Evolutionary conservation across 2,113 vertebrate species (phyloP), one percentile per base, ranked within the genome.

Genomic region (Hemiprocne comata): DNA sequence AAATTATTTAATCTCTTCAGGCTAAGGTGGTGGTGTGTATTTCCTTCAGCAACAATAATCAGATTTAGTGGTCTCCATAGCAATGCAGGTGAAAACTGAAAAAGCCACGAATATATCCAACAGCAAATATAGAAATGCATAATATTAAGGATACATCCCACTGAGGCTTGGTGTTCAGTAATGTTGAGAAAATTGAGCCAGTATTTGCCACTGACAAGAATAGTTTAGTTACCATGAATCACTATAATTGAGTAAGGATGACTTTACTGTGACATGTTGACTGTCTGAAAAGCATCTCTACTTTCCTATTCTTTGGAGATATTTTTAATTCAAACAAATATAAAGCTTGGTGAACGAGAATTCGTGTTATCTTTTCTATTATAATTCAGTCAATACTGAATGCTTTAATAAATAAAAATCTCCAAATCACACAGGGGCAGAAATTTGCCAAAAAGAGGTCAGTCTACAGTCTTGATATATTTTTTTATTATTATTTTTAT

Each of bases 1-100:
- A 82, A 95, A 89, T 60, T 69, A 61, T 87, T 85, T 82, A n/a
- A 87, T 85, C 33, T 85, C 54, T 85, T 70, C 44, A 69, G 48
- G 8, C 5, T 75, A 82, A 55, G 24, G 14, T 75, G 18, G 3
- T 65, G 38, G 1, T 36, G 5, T n/a, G 16, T 69, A 58, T 51
- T 76, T 85, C n/a, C 25, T 87, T 83, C 70, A 64, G 77, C 81
- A 91, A 61, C 15, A 11, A 76, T 61, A 91, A 87, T 82, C 12
- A 61, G 17, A 91, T 93, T 72, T 58, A 51, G 16, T 69, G 17
- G 46, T 87, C 24, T 85, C 62, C 51, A 89, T 38, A 85, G 58
- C n/a, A 87, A 85, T 77, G 44, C 19, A 89, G 36, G 53, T 81
- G 48, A 81, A 95, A 91, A 91, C 74, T 77, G 77, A 77, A 42